Evolutionary conservation across 1,140 invertebrate genomes (phyloP).

Genomic region (Nasonia longicornis): DNA sequence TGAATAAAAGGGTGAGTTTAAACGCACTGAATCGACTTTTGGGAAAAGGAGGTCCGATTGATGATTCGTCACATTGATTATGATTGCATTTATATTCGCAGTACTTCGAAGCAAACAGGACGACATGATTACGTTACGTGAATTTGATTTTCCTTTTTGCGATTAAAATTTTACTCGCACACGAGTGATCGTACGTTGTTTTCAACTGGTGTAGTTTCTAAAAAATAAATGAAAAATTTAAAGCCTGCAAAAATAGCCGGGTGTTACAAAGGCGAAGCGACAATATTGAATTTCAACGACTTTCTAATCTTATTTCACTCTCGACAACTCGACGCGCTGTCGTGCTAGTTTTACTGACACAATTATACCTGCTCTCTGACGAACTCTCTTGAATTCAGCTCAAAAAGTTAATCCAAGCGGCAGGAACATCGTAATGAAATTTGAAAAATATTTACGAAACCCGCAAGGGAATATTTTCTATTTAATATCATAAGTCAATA

Average conservation of each 20-base stretch:
- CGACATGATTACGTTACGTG: no score
- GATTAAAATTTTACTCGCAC: no score
- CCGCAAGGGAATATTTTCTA: background rate
- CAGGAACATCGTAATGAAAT: constrained; percentile 11
- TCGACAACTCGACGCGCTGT: constrained; percentile 38
- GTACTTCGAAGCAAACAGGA: no score
- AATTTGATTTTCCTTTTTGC: no score
- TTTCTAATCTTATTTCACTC: constrained; percentile 46
- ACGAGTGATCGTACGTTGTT: no score
- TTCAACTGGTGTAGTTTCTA: background rate
- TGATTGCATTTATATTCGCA: no score
- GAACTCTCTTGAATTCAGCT: constrained; percentile 39
- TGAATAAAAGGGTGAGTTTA: no score
- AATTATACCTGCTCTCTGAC: constrained; percentile 29
- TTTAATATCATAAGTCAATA: background rate
- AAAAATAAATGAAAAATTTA: constrained; percentile 20
- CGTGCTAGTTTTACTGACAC: constrained; percentile 39
- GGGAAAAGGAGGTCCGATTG: no score
- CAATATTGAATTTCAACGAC: constrained; percentile 43
- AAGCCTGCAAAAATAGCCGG: background rate
- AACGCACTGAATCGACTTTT: no score
- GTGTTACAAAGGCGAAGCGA: constrained; percentile 36
- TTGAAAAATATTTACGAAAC: constrained; percentile 5
- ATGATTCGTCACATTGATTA: no score
- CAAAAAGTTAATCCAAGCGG: constrained; percentile 10